Conservation (phyloP, 2,113 vertebrate species). For the Ramphastos sulfuratus region DNA sequence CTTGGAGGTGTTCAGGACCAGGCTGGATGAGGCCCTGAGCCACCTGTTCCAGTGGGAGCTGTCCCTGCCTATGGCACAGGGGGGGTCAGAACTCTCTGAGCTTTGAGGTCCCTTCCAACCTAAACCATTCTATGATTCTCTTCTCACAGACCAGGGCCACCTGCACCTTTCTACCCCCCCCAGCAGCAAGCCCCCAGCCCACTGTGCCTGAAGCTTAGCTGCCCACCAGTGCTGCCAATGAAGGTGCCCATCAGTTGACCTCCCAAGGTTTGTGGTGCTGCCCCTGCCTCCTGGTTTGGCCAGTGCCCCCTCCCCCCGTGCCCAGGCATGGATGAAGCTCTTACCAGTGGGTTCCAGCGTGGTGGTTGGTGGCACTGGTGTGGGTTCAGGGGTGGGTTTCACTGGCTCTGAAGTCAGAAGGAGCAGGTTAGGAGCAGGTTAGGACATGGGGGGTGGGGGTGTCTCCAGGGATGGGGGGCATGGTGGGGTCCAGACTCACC, state of each 20-base stretch:
- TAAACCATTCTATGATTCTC: no score
- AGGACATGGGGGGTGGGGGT: no score
- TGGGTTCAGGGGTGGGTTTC: not conserved
- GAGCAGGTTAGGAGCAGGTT: rapidly evolving
- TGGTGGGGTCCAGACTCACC: not conserved
- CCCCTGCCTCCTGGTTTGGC: not conserved
- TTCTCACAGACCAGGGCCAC: rapidly evolving
- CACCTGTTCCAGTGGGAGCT: no score
- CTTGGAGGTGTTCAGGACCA: no score
- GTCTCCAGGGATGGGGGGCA: not conserved
- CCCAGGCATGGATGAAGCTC: not conserved
- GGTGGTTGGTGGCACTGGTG: rapidly evolving
- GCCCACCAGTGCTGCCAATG: rapidly evolving
- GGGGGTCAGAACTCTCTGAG: no score
- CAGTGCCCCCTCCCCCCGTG: rapidly evolving
- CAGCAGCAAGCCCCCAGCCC: not conserved
- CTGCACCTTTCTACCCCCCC: rapidly evolving
- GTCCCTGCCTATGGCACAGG: no score
- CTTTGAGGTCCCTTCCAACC: no score
- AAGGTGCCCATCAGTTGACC: not conserved
- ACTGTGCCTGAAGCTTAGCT: rapidly evolving
- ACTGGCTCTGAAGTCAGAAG: constrained; percentile 45
- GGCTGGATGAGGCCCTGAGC: no score
- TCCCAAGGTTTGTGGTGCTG: not conserved
- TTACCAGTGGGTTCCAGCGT: constrained; percentile 43